Evolutionary conservation across 2,797 vertebrate species (phyloP).

Genomic region (Galagoides demidoff): DNA sequence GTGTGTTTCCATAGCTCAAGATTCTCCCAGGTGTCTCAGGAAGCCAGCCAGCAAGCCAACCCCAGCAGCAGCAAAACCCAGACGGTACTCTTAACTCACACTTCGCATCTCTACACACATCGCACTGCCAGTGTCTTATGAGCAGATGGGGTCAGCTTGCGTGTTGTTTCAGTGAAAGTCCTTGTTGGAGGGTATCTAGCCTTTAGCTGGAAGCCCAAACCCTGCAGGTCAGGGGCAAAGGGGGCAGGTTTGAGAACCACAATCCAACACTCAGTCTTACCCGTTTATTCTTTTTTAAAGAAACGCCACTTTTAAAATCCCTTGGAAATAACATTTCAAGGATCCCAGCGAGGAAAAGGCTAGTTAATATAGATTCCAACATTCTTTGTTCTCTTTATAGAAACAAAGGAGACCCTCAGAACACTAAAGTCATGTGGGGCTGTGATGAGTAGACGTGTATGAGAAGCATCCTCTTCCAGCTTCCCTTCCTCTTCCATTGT

Average conservation of each 20-base stretch:
- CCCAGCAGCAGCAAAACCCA: not conserved
- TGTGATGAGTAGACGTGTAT: not conserved
- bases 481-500: not conserved
- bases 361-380: not conserved
- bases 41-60: not conserved
- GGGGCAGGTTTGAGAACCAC: not conserved
- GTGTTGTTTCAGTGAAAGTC: not conserved
- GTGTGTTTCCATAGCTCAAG: rapidly evolving
- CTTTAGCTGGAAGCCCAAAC: not conserved
- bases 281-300: not conserved
- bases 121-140: not conserved
- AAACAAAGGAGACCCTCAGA: not conserved
- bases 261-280: not conserved
- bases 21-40: not conserved
- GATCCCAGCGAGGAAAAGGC: not conserved
- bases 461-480: not conserved
- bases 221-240: not conserved
- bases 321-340: not conserved
- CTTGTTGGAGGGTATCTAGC: not conserved
- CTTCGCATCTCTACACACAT: not conserved
- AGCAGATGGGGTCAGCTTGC: not conserved
- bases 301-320: not conserved
- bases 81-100: not conserved
- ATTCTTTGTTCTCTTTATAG: not conserved
- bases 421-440: not conserved